Base-by-base conservation (phyloP, 2,888 invertebrate species). In the Drosophila multiciliata region DNA sequence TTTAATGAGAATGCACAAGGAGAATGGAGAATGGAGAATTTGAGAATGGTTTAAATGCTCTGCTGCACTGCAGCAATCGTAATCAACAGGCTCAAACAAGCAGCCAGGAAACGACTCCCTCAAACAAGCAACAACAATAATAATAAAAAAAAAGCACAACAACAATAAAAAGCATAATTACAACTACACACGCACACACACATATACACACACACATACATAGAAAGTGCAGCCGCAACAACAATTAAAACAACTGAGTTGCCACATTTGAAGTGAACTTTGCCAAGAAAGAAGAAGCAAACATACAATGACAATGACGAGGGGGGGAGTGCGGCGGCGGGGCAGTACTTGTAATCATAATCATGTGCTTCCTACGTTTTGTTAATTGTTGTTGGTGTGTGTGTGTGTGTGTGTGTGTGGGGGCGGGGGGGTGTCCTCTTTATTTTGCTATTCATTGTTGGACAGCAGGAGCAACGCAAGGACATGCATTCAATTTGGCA, bases 261-360 rank as follows among this genome's bases (percentile, higher is more conserved):
- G 89, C 85, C 87, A 85, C 88, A 88, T 85, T 85, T 85, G 90
- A 88, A 87, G 86, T 82, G 88, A 89, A 77, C 73, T 57, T 42
- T 62, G 67, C 74, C 77, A 72, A 67, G 76, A 61, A 80, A 59
- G 65, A 76, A 60, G 45, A 17, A 11, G 35, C 35, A 54, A 26
- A 26, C 54, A 54, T 50, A 67, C 59, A 66, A 85, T 78, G 75
- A 68, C 54, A 33, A 48, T 49, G 57, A 48, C 54, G 12, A 53
- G 62, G 60, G 57, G 58, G 61, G 38, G 9, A 9, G 15, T n/a
- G n/a, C n/a, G 6, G 12, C 33, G 52, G 50, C 57, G 60, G 63
- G 55, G 55, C 33, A 69, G 75, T 63, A 78, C 79, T 86, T 90
- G 83, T 90, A 85, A 85, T 88, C 85, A 85, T 85, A 85, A 90